Percentiles rank a stretch among this genome's conserved stretches.
Evolutionary conservation across 1,140 invertebrate genomes (phyloP).

Genomic region (Galleria mellonella): DNA sequence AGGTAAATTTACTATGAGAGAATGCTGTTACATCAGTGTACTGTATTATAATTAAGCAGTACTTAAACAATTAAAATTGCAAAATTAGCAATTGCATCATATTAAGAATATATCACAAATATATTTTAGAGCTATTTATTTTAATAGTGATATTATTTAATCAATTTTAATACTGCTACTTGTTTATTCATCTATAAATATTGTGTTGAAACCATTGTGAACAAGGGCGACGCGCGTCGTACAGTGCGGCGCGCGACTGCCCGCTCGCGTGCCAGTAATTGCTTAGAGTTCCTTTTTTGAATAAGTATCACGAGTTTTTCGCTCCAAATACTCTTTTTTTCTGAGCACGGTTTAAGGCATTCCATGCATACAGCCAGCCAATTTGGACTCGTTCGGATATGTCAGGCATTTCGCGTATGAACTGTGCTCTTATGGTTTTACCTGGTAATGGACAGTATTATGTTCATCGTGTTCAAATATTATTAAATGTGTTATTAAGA

Average conservation of each 20-base stretch:
- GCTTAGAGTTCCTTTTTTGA: slow-evolving; percentile 65
- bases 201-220: slow-evolving; percentile 21
- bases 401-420: slow-evolving; percentile 38
- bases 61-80: too few relatives aligned
- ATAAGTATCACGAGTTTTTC: slow-evolving; percentile 72
- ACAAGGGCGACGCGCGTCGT: slow-evolving; percentile 35
- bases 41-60: too few relatives aligned
- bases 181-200: too few relatives aligned
- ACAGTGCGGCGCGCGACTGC: slow-evolving; percentile 52
- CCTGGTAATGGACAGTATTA: background rate
- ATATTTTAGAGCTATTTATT: too few relatives aligned
- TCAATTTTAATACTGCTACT: too few relatives aligned
- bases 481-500: too few relatives aligned
- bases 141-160: too few relatives aligned
- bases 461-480: background rate
- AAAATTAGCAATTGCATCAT: too few relatives aligned
- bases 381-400: slow-evolving; percentile 58
- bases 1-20: too few relatives aligned
- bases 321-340: slow-evolving; percentile 57
- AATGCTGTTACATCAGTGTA: too few relatives aligned
- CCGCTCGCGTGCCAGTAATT: slow-evolving; percentile 71
- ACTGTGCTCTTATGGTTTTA: background rate
- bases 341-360: slow-evolving; percentile 37
- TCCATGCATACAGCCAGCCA: slow-evolving; percentile 56
- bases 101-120: too few relatives aligned